phyloP scores from a whole-genome alignment of 2,113 vertebrate species.

The Plectropomus leopardus region DNA sequence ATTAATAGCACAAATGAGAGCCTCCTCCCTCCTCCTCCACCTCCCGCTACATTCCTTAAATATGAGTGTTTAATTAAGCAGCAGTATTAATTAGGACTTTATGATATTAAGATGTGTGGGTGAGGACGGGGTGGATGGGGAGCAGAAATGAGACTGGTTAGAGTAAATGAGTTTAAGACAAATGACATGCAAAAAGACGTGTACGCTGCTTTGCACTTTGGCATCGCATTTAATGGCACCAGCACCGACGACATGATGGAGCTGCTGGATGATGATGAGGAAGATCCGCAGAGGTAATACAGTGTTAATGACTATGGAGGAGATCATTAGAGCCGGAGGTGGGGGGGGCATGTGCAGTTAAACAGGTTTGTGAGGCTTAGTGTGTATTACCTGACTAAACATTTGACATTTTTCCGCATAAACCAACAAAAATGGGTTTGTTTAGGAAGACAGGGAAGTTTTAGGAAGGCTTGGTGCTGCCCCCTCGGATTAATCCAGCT shows the following conservation, averaged over 20 bases:
- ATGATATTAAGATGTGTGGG: conserved; percentile 74
- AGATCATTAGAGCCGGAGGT: conserved; percentile 7
- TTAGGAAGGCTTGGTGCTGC: not conserved
- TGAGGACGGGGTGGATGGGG: conserved; percentile 36
- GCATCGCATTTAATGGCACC: conserved; percentile 40
- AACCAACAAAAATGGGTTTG: not conserved
- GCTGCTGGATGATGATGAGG: conserved; percentile 21
- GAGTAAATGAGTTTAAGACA: conserved; percentile 82
- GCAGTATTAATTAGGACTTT: conserved; percentile 82
- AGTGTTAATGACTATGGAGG: conserved; percentile 32
- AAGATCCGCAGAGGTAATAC: conserved; percentile 39
- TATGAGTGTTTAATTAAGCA: conserved; percentile 86
- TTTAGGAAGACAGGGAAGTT: conserved; percentile 5
- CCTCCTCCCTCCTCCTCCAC: conserved; percentile 51
- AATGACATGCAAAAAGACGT: conserved; percentile 52
- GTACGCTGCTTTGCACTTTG: conserved; percentile 11
- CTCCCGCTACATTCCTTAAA: conserved; percentile 75
- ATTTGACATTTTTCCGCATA: not conserved
- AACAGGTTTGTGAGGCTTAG: conserved; percentile 16
- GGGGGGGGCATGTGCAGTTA: not conserved
- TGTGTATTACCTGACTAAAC: not conserved
- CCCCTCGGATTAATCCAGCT: conserved; percentile 5
- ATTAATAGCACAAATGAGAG: conserved; percentile 68
- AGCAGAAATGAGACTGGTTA: conserved; percentile 38
- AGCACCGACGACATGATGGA: conserved; percentile 15